Conservation (phyloP, 2,113 vertebrate genomes). For the Prinia subflava region DNA sequence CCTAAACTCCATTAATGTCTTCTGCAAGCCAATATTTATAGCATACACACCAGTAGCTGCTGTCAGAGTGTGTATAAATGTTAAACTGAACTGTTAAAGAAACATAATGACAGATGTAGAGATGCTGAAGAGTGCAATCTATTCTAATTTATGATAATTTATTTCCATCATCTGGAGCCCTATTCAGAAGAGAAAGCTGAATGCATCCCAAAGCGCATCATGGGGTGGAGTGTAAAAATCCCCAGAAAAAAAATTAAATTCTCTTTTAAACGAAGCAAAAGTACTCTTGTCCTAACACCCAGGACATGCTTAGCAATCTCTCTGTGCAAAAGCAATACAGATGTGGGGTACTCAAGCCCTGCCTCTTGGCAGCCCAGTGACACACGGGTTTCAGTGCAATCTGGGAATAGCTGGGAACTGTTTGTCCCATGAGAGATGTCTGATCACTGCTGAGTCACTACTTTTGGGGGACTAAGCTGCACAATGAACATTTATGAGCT, state of each 20-base stretch:
- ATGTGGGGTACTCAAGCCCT: not conserved
- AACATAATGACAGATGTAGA: constrained; percentile 71
- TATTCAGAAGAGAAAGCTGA: constrained; percentile 65
- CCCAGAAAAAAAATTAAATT: not conserved
- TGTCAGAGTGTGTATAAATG: constrained; percentile 70
- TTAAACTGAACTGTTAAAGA: constrained; percentile 70
- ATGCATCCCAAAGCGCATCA: constrained; percentile 59
- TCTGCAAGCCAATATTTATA: constrained; percentile 70
- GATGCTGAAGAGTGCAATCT: constrained; percentile 70
- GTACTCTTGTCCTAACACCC: constrained; percentile 20
- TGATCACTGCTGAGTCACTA: constrained; percentile 41
- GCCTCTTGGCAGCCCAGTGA: not conserved
- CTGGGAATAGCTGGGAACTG: constrained; percentile 30
- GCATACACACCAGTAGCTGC: constrained; percentile 66
- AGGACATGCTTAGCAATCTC: constrained; percentile 23
- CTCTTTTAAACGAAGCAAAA: constrained; percentile 14
- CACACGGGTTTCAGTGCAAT: not conserved
- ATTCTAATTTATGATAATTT: constrained; percentile 73
- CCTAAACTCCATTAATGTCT: constrained; percentile 68
- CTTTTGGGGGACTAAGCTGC: not conserved
- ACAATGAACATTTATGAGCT: not conserved
- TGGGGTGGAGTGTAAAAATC: constrained; percentile 43
- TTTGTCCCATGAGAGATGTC: constrained; percentile 1
- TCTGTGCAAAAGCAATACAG: not conserved
- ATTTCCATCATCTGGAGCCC: constrained; percentile 67